A percentile compares a stretch with the other conserved stretches of the same genome.
phyloP scores from a whole-genome alignment of 2,888 invertebrate genomes.

The Sesia bembeciformis region DNA sequence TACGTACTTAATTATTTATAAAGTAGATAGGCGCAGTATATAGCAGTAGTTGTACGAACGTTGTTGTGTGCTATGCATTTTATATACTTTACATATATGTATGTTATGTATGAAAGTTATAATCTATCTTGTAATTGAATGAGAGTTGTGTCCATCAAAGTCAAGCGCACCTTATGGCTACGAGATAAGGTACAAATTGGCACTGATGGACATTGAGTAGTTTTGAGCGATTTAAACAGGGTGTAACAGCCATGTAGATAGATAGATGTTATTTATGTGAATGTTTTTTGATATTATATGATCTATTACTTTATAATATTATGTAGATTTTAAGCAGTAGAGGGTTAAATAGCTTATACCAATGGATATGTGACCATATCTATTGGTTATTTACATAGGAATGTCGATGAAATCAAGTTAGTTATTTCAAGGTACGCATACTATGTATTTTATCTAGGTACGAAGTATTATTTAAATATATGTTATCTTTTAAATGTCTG shows the following conservation, averaged over 20 bases:
- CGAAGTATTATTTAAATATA: too few relatives aligned
- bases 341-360: conserved; percentile 39
- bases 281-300: conserved; percentile 25
- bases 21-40: conserved; percentile 45
- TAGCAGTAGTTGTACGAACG: conserved; percentile 47
- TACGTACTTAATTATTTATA: conserved; percentile 7
- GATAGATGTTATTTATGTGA: conserved; percentile 70
- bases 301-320: conserved; percentile 20
- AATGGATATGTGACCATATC: conserved; percentile 16
- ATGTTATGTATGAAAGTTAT: conserved; percentile 38
- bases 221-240: conserved; percentile 17
- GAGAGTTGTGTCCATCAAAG: conserved; percentile 20
- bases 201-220: conserved; percentile 21
- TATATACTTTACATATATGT: conserved; percentile 27
- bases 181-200: conserved; percentile 12
- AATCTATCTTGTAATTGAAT: conserved; percentile 35
- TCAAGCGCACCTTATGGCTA: conserved; percentile 20
- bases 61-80: conserved; percentile 38
- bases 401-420: too few relatives aligned
- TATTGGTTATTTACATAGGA: conserved; percentile 9
- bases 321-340: conserved; percentile 36
- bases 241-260: conserved; percentile 44
- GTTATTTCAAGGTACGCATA: too few relatives aligned
- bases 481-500: too few relatives aligned
- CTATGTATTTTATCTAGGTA: too few relatives aligned